Percentiles rank a stretch among this genome's conserved stretches.
Evolutionary conservation across 1,140 invertebrate genomes (phyloP).

Genomic region (Homalodisca vitripennis): DNA sequence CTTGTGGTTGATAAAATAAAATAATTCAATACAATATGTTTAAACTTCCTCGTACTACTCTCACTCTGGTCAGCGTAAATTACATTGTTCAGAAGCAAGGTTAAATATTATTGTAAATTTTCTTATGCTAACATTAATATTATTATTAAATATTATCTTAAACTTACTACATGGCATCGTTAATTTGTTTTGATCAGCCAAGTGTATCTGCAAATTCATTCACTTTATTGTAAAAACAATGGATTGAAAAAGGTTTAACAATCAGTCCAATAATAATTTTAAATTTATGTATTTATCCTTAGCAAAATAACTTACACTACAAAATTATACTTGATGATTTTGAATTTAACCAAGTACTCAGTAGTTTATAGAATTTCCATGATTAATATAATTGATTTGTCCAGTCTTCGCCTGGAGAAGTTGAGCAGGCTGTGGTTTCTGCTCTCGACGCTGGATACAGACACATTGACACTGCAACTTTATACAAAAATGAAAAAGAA

Average conservation of each 20-base stretch:
- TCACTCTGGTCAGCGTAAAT: too few relatives aligned
- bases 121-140: too few relatives aligned
- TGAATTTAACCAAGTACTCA: background rate
- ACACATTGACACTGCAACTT: conserved; percentile 79
- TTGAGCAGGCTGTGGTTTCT: conserved; percentile 20
- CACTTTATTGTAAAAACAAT: background rate
- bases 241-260: background rate
- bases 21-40: too few relatives aligned
- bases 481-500: conserved; percentile 77
- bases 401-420: conserved; percentile 21
- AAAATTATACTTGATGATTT: background rate
- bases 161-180: too few relatives aligned
- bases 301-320: background rate
- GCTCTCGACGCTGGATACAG: conserved; percentile 66
- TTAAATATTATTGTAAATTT: too few relatives aligned
- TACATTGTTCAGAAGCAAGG: too few relatives aligned
- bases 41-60: too few relatives aligned
- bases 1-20: too few relatives aligned
- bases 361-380: background rate
- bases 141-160: too few relatives aligned
- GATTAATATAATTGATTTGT: background rate
- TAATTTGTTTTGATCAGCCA: too few relatives aligned
- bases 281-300: background rate
- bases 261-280: background rate
- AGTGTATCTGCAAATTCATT: too few relatives aligned